These are phyloP conservation scores for Torymus texanus DNA, from an alignment of 2,888 invertebrate genomes.

Conservation along the genomic window DNA sequence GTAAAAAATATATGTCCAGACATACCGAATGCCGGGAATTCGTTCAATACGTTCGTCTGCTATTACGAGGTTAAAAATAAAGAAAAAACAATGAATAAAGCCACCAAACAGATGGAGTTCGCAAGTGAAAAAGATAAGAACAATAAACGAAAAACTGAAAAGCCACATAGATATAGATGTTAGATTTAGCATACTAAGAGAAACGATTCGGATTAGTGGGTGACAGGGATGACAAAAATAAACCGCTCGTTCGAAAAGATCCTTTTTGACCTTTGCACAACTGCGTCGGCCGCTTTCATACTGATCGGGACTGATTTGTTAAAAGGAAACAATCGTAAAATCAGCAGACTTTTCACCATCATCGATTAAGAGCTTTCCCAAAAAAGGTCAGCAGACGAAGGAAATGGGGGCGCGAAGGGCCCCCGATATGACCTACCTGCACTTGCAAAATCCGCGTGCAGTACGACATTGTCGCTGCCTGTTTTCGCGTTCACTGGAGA, in stretches of 20 bases:
- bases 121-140: slow-evolving; percentile 19
- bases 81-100: background rate
- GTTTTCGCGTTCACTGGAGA: background rate
- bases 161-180: background rate
- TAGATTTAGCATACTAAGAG: too few species aligned
- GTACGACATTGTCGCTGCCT: slow-evolving; percentile 81
- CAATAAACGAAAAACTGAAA: background rate
- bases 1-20: background rate
- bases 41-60: background rate
- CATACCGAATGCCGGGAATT: background rate
- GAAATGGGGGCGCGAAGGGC: too few species aligned
- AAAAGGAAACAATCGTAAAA: background rate
- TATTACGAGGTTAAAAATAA: slow-evolving; percentile 30
- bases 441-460: slow-evolving; percentile 86
- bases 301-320: background rate
- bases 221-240: slow-evolving; percentile 39
- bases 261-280: slow-evolving; percentile 56
- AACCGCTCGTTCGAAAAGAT: slow-evolving; percentile 33
- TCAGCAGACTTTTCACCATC: too few species aligned
- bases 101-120: slow-evolving; percentile 14
- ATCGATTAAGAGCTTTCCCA: too few species aligned
- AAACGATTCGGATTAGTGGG: too few species aligned
- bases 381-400: too few species aligned
- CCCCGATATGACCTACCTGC: slow-evolving; percentile 78
- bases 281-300: background rate